Evolutionary conservation across 2,113 vertebrate species (phyloP).

Genomic region (Centropus unirufus): DNA sequence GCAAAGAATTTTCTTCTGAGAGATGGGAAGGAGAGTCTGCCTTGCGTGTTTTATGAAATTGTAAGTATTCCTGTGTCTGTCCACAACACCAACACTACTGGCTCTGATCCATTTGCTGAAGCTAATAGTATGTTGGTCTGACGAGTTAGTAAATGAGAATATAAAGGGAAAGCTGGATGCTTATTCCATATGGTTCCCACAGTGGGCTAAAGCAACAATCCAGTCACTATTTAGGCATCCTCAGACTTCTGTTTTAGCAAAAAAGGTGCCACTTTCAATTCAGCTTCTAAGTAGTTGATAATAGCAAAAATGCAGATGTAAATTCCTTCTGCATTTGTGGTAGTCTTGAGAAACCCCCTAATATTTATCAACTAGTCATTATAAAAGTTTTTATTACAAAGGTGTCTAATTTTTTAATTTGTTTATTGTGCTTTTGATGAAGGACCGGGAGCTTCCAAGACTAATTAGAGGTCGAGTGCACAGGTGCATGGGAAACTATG

Average conservation of each 20-base stretch:
- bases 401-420: not conserved
- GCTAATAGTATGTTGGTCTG: not conserved
- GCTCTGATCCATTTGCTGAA: not conserved
- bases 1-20: conserved; percentile 93
- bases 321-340: not conserved
- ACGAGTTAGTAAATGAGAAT: not conserved
- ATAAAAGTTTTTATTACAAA: not conserved
- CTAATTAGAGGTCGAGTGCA: conserved; percentile 91
- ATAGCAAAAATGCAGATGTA: not conserved
- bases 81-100: not conserved
- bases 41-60: conserved; percentile 93
- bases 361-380: not conserved
- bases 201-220: not conserved
- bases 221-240: not conserved
- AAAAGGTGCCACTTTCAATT: not conserved
- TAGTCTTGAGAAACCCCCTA: not conserved
- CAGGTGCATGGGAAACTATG: conserved; percentile 92
- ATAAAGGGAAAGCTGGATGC: not conserved
- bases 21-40: conserved; percentile 84
- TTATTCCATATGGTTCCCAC: not conserved
- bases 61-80: conserved; percentile 77
- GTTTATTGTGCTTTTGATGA: conserved; percentile 44
- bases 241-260: not conserved
- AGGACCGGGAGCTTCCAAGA: conserved; percentile 91
- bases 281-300: not conserved